Base-by-base conservation (phyloP, 2,113 vertebrate species). In the Rutilus rutilus region DNA sequence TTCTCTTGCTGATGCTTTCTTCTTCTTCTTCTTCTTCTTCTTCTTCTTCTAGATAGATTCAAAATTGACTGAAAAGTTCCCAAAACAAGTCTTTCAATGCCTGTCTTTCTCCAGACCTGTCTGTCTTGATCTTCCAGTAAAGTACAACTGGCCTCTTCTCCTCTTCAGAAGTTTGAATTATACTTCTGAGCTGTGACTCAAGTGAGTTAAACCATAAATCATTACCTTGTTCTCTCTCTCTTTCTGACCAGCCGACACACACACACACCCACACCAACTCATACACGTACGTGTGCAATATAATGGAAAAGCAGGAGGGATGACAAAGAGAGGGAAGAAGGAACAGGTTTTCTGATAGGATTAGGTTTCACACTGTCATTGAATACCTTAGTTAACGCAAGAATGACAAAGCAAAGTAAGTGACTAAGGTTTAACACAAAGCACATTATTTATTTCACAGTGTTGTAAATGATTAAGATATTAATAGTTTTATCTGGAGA, bases 391-490 rank as follows among this genome's bases (percentile, higher is more conserved):
- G 65, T 65, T 39, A 83, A 42, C 15, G 67, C 59, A 83, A 73
- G 30, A 25, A 59, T 83, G 82, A 83, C 82, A 59, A 83, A 42
- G 82, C 82, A 83, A 42, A 62, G 14, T 21, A 47, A 47, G 54
- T 57, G 54, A 65, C 59, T 47, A 45, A 47, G 60, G 76, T 65
- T 81, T 30, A 25, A 19, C 19, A 60, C 52, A 57, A 11, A 23
- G 30, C 11, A 45, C 78, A n/a, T 54, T 21, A 69, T 69, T 69
- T 21, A 27, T 14, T 42, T 73, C 11, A 74, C 39, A 74, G 10
- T 42, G 25, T 54, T 30, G 50, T 21, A 23, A 60, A 60, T 54
- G 5, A 77, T 33, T 77, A 9, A 1, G 6, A 76, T 8, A 52
- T 21, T 36, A 57, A 77, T 52, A 59, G 27, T 78, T 59, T 59